Evolutionary conservation across 2,888 invertebrate genomes (phyloP), one percentile per base, ranked within the genome.

Genomic region (Margaritifera margaritifera): DNA sequence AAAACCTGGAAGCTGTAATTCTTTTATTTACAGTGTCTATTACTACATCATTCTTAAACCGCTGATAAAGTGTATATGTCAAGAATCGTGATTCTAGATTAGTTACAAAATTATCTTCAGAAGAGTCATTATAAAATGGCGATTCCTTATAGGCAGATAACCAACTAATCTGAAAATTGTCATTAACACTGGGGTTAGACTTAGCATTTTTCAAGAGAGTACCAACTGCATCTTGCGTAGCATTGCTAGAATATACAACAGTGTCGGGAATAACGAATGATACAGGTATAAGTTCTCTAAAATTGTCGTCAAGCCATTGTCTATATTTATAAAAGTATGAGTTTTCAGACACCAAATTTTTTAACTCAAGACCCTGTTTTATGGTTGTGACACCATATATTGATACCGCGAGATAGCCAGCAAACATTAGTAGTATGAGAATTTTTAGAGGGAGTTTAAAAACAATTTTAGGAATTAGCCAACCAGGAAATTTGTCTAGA

Each of bases 1-100:
- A 91, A 86, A 96, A 95, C 69, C 97, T 92, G 59, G 96, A 96
- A 1, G 95, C 96, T 5, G 94, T 85, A 42, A 97, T 93, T 93
- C 62, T 92, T 92, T 53, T 71, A 6, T 58, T 66, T 3, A 71
- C 66, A 2, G 54, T 52, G 57, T 72, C 78, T 24, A 83, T 69
- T 15, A 67, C 62, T 54, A 80, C 59, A 69, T 80, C 79, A 55
- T 75, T 77, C 24, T 62, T 27, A 52, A 71, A 74, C 6, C 68
- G 63, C 11, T 42, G 25, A 25, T 68, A 54, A 5, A 64, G 62
- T 6, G 18, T 19, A 20, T 25, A 27, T 52, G 27, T 11, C 25
- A 19, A 74, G 50, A 60, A 77, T 72, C 5, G 54, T 50, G 50
- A 24, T 55, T 60, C 25, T 6, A 73, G 58, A 58, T 65, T 65